Evolutionary conservation across 1,140 invertebrate genomes (phyloP), one percentile per base, ranked within the genome.

Genomic region (Parasteatoda tepidariorum): DNA sequence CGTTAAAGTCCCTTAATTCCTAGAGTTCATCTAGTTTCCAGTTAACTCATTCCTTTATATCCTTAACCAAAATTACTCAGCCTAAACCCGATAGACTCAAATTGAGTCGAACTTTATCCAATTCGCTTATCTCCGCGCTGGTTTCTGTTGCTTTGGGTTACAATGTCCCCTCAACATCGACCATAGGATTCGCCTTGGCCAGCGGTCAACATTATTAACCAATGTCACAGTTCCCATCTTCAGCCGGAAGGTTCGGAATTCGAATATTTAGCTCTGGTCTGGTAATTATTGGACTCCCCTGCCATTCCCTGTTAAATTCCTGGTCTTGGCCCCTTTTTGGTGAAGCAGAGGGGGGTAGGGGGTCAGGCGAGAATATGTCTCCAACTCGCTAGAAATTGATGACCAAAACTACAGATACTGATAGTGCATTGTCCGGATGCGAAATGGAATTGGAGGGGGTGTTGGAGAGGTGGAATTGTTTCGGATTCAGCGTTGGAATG

Each of bases 321-420:
- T 22, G 38, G 18, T 33, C 66, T 15, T 22, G 33, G 30, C 41
- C 41, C 41, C 62, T 54, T 68, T 57, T 31, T 48, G 26, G 64
- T 15, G 18, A n/a, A n/a, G n/a, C n/a, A n/a, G n/a, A n/a, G n/a
- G n/a, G n/a, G n/a, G n/a, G n/a, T n/a, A n/a, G n/a, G n/a, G 38
- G 62, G 62, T 78, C 75, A 66, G 33, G 67, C 54, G 73, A 62
- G 73, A 64, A 76, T 79, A 64, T 68, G 62, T 55, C 62, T n/a
- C 76, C 26, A 48, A 48, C 38, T 78, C 41, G 15, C 74, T 33
- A 76, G 76, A 59, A 79, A 79, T 79, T 66, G 64, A 79, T 79
- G 76, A 48, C 38, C 15, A n/a, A 68, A 79, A 64, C 66, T 48
- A 62, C 76, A 64, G 76, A 79, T 64, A 79, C 57, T 79, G 76